Conservation (phyloP, 2,797 vertebrate genomes). For the Oophaga sylvatica region DNA sequence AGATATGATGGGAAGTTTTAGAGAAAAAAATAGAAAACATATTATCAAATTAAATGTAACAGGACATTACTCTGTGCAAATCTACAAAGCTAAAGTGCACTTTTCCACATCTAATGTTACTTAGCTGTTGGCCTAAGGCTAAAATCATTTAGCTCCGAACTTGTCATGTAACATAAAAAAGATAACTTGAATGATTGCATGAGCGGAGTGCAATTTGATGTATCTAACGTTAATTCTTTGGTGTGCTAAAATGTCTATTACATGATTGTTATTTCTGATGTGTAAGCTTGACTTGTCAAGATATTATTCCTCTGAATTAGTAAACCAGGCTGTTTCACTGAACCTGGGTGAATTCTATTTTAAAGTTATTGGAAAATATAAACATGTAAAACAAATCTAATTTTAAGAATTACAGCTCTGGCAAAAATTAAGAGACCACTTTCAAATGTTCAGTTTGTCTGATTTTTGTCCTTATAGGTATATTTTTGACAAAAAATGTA, state of each 20-base stretch:
- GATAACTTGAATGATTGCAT: slow-evolving; percentile 47
- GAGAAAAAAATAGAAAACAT: slow-evolving; percentile 10
- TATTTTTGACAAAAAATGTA: too few species aligned
- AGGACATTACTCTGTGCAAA: slow-evolving; percentile 34
- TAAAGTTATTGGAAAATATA: neutral
- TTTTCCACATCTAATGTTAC: slow-evolving; percentile 51
- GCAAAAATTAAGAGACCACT: too few species aligned
- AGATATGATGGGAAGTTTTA: neutral
- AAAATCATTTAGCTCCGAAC: slow-evolving; percentile 59
- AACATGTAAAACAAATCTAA: neutral
- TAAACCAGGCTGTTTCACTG: neutral
- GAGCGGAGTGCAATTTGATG: slow-evolving; percentile 52
- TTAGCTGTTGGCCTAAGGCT: slow-evolving; percentile 56
- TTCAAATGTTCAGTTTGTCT: too few species aligned
- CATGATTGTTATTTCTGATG: slow-evolving; percentile 20
- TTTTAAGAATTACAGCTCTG: neutral
- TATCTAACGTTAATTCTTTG: slow-evolving; percentile 41
- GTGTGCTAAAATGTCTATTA: slow-evolving; percentile 37
- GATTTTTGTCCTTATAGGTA: too few species aligned
- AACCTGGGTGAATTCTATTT: neutral
- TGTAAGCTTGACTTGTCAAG: neutral
- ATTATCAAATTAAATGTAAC: slow-evolving; percentile 27
- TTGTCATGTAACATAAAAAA: slow-evolving; percentile 59
- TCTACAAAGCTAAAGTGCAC: slow-evolving; percentile 51
- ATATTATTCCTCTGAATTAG: neutral